Percentiles rank a stretch among this genome's conserved stretches.
phyloP scores from a whole-genome alignment of 1,140 invertebrate species.

The Drosophila leontia region DNA sequence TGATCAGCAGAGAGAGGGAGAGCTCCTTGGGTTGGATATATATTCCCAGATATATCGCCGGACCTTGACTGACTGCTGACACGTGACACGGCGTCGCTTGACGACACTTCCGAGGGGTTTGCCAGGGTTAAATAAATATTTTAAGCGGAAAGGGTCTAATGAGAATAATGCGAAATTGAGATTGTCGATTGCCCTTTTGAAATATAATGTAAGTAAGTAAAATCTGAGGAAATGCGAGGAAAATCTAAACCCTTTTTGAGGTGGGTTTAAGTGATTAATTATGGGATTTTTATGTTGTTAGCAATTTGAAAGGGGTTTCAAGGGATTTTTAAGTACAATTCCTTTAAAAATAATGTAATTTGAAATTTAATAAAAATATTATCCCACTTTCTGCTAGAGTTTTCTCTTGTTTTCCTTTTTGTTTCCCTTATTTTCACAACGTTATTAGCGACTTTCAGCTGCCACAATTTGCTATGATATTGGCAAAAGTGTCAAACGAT shows the following conservation, averaged over 20 bases:
- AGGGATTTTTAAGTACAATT: background rate
- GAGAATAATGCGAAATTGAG: slow-evolving; percentile 34
- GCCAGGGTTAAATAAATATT: slow-evolving; percentile 24
- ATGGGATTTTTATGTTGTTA: background rate
- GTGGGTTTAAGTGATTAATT: slow-evolving; percentile 19
- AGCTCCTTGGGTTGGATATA: slow-evolving; percentile 13
- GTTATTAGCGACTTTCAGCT: slow-evolving; percentile 12
- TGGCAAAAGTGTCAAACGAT: slow-evolving; percentile 62
- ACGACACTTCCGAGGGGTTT: slow-evolving; percentile 14
- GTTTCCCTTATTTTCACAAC: background rate
- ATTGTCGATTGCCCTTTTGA: slow-evolving; percentile 4
- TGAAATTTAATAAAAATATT: background rate
- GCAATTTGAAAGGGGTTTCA: background rate
- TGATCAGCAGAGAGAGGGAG: slow-evolving; percentile 41
- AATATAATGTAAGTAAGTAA: background rate
- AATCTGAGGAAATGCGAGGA: background rate
- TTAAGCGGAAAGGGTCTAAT: slow-evolving; percentile 32
- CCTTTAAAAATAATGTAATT: background rate
- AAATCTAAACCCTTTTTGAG: background rate
- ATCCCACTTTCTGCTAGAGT: too few relatives aligned
- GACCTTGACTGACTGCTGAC: slow-evolving; percentile 75
- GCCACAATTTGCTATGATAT: slow-evolving; percentile 64
- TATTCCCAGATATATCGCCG: slow-evolving; percentile 42
- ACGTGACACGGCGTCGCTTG: slow-evolving; percentile 58
- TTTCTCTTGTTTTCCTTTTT: background rate